phyloP scores from a whole-genome alignment of 2,888 invertebrate species.

The Ormyrus labotus region DNA sequence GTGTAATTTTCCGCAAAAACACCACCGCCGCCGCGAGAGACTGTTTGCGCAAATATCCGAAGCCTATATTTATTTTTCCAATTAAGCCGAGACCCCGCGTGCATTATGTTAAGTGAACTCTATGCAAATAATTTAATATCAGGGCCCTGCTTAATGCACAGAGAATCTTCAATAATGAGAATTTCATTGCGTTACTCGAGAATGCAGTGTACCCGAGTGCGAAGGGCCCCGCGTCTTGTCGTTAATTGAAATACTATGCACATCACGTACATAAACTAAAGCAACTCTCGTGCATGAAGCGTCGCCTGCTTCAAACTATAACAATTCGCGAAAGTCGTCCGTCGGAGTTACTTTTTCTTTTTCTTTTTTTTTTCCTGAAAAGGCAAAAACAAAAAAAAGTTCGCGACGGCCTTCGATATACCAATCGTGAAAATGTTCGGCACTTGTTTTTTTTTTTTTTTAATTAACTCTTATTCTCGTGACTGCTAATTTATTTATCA shows the following conservation, averaged over 20 bases:
- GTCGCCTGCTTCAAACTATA: not conserved
- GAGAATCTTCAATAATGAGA: slow-evolving; percentile 44
- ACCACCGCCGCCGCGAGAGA: no score
- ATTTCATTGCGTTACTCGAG: slow-evolving; percentile 48
- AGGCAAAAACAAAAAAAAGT: not conserved
- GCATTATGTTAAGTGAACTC: slow-evolving; percentile 11
- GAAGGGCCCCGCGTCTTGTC: slow-evolving; percentile 41
- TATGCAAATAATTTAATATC: slow-evolving; percentile 50
- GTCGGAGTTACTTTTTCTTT: not conserved
- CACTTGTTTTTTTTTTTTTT: no score
- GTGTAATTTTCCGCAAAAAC: no score
- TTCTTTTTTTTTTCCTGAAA: not conserved
- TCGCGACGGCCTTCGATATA: no score
- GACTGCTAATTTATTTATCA: no score
- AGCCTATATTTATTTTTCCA: not conserved
- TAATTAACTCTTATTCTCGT: no score
- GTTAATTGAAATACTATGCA: slow-evolving; percentile 54
- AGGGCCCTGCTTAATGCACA: slow-evolving; percentile 14
- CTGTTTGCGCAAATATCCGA: not conserved
- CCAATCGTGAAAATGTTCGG: no score
- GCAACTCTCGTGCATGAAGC: not conserved
- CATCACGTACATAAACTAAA: slow-evolving; percentile 44
- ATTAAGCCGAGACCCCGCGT: not conserved
- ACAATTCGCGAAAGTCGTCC: not conserved
- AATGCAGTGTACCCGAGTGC: slow-evolving; percentile 20